phyloP scores from a whole-genome alignment of 1,140 invertebrate genomes.

The Zaprionus lachaisei region DNA sequence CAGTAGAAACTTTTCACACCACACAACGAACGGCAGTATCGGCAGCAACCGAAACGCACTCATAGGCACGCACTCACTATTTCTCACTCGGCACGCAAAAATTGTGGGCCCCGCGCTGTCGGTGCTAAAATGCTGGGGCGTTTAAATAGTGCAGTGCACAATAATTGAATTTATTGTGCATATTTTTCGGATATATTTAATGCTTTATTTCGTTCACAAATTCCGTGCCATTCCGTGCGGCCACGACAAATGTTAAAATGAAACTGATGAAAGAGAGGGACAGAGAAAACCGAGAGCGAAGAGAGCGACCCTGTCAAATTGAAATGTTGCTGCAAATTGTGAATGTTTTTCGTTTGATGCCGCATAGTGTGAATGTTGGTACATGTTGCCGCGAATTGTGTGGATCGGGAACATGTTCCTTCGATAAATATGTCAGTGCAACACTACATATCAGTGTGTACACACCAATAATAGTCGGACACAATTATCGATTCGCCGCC shows the following conservation, averaged over 20 bases:
- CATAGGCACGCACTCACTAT: slow-evolving; percentile 49
- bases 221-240: slow-evolving; percentile 52
- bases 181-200: slow-evolving; percentile 60
- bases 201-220: slow-evolving; percentile 39
- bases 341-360: slow-evolving; percentile 5
- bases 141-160: slow-evolving; percentile 55
- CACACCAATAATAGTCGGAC: slow-evolving; percentile 2
- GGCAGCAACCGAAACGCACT: slow-evolving; percentile 33
- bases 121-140: slow-evolving; percentile 21
- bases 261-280: slow-evolving; percentile 54
- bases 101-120: neutral
- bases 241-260: slow-evolving; percentile 56
- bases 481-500: neutral
- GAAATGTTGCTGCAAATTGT: slow-evolving; percentile 26
- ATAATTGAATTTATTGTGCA: slow-evolving; percentile 68
- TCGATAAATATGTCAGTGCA: neutral
- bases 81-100: slow-evolving; percentile 28
- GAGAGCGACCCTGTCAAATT: slow-evolving; percentile 38
- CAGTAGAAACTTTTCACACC: slow-evolving; percentile 78
- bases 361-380: slow-evolving; percentile 12
- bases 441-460: slow-evolving; percentile 25
- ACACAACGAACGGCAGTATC: slow-evolving; percentile 45
- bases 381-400: slow-evolving; percentile 34
- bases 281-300: slow-evolving; percentile 30
- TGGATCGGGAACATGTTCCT: slow-evolving; percentile 14